phyloP scores from a whole-genome alignment of 2,888 invertebrate species.

The Temnothorax unifasciatus region DNA sequence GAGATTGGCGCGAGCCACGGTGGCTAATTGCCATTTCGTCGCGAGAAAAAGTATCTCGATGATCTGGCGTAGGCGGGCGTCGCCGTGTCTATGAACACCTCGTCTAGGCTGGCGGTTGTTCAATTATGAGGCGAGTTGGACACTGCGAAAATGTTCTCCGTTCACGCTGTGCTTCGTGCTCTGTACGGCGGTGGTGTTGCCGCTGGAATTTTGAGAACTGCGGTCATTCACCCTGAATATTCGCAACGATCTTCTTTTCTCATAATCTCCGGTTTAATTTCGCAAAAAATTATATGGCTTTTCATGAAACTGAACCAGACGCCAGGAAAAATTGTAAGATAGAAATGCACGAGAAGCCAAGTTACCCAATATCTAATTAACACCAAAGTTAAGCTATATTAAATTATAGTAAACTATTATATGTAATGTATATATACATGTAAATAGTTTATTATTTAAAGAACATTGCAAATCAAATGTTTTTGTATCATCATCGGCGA shows the following conservation, averaged over 20 bases:
- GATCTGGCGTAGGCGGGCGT: neutral
- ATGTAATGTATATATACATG: neutral
- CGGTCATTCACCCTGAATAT: neutral
- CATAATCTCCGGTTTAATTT: constrained; percentile 29
- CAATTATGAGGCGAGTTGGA: neutral
- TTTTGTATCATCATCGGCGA: no score
- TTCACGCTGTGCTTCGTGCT: neutral
- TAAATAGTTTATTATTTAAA: neutral
- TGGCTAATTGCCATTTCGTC: constrained; percentile 63
- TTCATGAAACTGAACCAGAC: neutral
- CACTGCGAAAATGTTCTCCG: neutral
- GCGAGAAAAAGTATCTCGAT: constrained; percentile 35
- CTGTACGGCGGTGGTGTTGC: neutral
- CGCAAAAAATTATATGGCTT: constrained; percentile 28
- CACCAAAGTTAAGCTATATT: neutral
- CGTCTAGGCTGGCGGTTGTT: neutral
- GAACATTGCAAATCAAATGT: no score
- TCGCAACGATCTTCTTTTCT: neutral
- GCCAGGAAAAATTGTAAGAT: neutral
- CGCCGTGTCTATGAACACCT: neutral
- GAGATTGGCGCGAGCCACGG: constrained; percentile 39
- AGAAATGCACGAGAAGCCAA: neutral
- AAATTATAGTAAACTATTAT: neutral
- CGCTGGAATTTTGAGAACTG: constrained; percentile 24
- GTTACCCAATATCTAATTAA: constrained; percentile 6